A percentile compares a stretch with the other conserved stretches of the same genome.
Conservation (phyloP, 1,140 invertebrate genomes). For the Phymorhynchus buccinoides region DNA sequence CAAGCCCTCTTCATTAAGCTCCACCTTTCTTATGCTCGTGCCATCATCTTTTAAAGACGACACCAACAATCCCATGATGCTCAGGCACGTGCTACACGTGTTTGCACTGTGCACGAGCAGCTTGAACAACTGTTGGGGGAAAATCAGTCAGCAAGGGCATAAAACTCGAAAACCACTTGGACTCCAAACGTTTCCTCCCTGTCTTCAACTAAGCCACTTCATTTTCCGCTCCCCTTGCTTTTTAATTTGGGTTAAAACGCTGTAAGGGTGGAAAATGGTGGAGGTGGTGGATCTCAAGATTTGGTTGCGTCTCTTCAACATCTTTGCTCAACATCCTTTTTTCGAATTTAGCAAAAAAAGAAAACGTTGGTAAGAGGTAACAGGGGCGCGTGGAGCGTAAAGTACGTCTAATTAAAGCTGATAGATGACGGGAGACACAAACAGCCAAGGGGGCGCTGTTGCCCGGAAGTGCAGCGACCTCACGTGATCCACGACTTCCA, state of each 20-base stretch:
- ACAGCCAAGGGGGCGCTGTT: not conserved
- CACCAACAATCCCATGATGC: not conserved
- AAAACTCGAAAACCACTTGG: conserved; percentile 25
- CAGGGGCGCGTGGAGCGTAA: not conserved
- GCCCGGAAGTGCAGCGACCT: conserved; percentile 20
- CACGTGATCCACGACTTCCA: not conserved
- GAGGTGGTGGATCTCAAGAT: not conserved
- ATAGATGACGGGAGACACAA: conserved; percentile 8
- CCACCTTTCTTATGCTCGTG: not conserved
- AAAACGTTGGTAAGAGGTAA: not conserved
- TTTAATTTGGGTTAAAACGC: too few species aligned
- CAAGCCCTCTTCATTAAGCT: not conserved
- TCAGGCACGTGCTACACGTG: conserved; percentile 14
- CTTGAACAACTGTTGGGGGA: not conserved
- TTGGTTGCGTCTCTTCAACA: conserved; percentile 1
- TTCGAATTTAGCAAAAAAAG: not conserved
- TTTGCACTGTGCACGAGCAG: conserved; percentile 17
- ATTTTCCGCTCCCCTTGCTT: not conserved
- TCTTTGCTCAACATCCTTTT: not conserved
- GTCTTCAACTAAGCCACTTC: conserved; percentile 5
- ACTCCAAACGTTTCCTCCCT: not conserved
- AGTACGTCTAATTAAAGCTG: conserved; percentile 15
- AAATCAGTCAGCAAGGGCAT: conserved; percentile 20
- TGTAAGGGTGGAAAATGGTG: not conserved
- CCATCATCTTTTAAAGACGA: not conserved